Evolutionary conservation across 2,888 invertebrate species (phyloP).

Genomic region (Chloroclysta siterata): DNA sequence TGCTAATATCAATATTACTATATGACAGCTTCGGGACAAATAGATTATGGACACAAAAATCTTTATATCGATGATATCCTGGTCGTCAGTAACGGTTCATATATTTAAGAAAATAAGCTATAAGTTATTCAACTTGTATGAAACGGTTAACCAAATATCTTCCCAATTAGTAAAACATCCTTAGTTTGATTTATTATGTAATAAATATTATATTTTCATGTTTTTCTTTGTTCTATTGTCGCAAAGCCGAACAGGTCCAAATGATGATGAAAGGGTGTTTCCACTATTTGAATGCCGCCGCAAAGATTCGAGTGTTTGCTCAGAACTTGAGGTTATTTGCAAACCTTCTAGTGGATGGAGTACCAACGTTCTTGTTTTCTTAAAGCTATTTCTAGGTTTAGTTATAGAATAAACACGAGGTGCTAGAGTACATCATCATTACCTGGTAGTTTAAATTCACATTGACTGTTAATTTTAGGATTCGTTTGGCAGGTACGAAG

Average conservation of each 20-base stretch:
- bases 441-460: background rate
- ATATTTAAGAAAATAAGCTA: background rate
- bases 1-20: too few species aligned
- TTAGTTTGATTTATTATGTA: background rate
- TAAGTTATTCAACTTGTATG: background rate
- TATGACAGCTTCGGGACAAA: too few species aligned
- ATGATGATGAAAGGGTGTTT: too few species aligned
- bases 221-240: background rate
- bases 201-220: background rate
- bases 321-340: constrained; percentile 14
- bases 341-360: constrained; percentile 9
- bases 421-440: background rate
- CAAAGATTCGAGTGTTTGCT: constrained; percentile 13
- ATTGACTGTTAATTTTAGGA: too few species aligned
- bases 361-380: background rate
- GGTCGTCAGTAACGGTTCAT: background rate
- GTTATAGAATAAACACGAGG: background rate
- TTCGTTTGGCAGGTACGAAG: too few species aligned
- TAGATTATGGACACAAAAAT: too few species aligned
- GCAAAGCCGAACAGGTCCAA: background rate
- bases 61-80: too few species aligned
- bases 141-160: background rate
- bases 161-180: background rate
- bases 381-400: constrained; percentile 12
- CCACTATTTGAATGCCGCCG: too few species aligned